phyloP scores from a whole-genome alignment of 53 echinoderm and acorn worm species.

The Temnopleurus reevesii region DNA sequence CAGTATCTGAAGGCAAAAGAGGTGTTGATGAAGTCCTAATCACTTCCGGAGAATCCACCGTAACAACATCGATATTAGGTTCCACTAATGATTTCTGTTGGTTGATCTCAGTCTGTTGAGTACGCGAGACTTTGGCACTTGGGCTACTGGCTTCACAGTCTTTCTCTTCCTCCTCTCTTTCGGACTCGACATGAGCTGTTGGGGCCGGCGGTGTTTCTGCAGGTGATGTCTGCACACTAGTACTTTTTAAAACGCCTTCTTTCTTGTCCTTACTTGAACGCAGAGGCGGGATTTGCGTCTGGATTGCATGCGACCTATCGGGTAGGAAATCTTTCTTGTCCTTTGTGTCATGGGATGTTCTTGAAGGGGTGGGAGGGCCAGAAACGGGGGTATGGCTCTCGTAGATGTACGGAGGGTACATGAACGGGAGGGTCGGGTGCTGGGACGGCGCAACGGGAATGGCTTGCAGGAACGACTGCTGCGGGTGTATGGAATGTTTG shows the following conservation, averaged over 20 bases:
- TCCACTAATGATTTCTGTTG: slow-evolving; percentile 21
- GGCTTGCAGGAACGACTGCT: slow-evolving; percentile 64
- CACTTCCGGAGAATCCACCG: slow-evolving; percentile 12
- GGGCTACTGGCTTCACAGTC: slow-evolving; percentile 33
- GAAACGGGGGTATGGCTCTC: slow-evolving; percentile 47
- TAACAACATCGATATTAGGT: slow-evolving; percentile 57
- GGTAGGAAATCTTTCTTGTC: slow-evolving; percentile 45
- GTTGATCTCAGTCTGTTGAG: slow-evolving; percentile 32
- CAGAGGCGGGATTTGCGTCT: background rate
- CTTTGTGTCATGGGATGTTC: slow-evolving; percentile 51
- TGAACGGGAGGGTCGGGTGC: slow-evolving; percentile 68
- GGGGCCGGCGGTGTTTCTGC: slow-evolving; percentile 62
- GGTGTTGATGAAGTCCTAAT: slow-evolving; percentile 12
- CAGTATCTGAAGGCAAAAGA: background rate
- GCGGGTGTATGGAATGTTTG: slow-evolving; percentile 61
- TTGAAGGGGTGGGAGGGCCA: slow-evolving; percentile 55
- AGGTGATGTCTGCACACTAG: slow-evolving; percentile 89
- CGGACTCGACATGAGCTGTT: slow-evolving; percentile 16
- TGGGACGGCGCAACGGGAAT: slow-evolving; percentile 65
- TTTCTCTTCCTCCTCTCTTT: slow-evolving; percentile 30
- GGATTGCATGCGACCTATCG: slow-evolving; percentile 39
- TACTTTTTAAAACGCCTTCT: slow-evolving; percentile 72
- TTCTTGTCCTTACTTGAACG: slow-evolving; percentile 30
- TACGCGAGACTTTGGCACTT: slow-evolving; percentile 56
- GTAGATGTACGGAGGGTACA: slow-evolving; percentile 84